phyloP scores from a whole-genome alignment of 2,113 vertebrate genomes.

The Ranitomeya variabilis region DNA sequence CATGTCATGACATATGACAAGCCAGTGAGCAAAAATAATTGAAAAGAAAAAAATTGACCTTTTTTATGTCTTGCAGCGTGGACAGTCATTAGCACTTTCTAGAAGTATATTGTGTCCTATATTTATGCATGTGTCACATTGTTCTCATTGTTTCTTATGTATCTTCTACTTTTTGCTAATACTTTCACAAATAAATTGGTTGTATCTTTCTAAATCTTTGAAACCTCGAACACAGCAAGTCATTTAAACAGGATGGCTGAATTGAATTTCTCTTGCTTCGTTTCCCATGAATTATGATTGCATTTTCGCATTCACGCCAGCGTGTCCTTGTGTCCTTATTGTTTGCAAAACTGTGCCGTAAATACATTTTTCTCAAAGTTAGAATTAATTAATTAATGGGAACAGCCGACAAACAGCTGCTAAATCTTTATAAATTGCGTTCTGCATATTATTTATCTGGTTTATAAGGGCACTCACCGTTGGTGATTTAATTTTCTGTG shows the following conservation, averaged over 20 bases:
- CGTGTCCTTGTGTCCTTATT: conserved; percentile 36
- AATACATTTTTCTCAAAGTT: conserved; percentile 31
- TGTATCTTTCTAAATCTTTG: conserved; percentile 7
- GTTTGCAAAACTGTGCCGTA: conserved; percentile 15
- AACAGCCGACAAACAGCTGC: conserved; percentile 24
- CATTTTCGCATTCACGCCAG: neutral
- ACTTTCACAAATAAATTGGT: conserved; percentile 24
- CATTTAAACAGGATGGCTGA: neutral
- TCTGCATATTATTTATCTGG: conserved; percentile 40
- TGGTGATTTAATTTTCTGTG: conserved; percentile 55
- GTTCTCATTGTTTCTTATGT: neutral
- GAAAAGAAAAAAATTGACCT: neutral
- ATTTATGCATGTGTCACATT: neutral
- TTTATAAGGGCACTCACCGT: conserved; percentile 43
- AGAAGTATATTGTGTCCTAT: neutral
- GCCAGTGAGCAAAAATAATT: neutral
- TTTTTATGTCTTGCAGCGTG: neutral
- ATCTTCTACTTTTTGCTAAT: neutral
- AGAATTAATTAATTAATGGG: conserved; percentile 43
- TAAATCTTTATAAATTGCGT: conserved; percentile 42
- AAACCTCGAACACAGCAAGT: conserved; percentile 1
- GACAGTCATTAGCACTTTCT: neutral
- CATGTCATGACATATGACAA: neutral
- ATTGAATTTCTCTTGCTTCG: conserved; percentile 11
- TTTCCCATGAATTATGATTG: conserved; percentile 25